Evolutionary conservation across 2,797 vertebrate species (phyloP).

Genomic region (Amphiprion clarkii): DNA sequence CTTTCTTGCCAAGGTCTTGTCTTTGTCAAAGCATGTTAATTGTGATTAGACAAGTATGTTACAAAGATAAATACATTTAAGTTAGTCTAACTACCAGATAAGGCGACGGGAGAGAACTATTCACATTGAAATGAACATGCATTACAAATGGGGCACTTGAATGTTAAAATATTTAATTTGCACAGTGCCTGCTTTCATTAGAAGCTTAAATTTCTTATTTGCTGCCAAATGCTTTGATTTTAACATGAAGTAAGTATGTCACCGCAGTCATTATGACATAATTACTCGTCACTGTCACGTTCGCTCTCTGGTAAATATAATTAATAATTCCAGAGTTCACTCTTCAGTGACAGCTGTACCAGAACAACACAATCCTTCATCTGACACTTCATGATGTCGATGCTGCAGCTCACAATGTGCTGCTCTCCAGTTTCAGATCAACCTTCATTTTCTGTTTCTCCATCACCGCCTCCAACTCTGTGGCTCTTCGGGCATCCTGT

Average conservation of each 20-base stretch:
- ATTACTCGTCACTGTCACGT: background rate
- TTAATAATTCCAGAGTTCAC: constrained; percentile 20
- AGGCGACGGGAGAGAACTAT: constrained; percentile 9
- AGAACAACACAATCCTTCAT: constrained; percentile 9
- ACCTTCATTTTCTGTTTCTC: constrained; percentile 92
- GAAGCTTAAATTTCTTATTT: constrained; percentile 3
- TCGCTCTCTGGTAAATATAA: constrained; percentile 9
- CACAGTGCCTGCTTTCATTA: background rate
- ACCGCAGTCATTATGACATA: background rate
- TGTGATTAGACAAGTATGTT: constrained; percentile 5
- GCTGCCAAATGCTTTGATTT: constrained; percentile 7
- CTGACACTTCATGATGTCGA: background rate
- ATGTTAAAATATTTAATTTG: constrained; percentile 31
- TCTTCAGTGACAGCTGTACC: background rate
- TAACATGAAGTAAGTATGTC: background rate
- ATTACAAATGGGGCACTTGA: constrained; percentile 19
- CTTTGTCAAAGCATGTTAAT: background rate
- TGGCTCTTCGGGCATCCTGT: constrained; percentile 86
- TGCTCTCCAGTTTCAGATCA: constrained; percentile 83
- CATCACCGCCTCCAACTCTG: constrained; percentile 91
- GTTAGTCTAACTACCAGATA: constrained; percentile 39
- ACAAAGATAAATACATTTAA: constrained; percentile 55
- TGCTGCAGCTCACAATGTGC: constrained; percentile 78
- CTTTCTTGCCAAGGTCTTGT: background rate
- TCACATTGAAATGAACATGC: constrained; percentile 26